phyloP scores from a whole-genome alignment of 30 jellyfish, hydroid and myxozoan species.

The Rhopilema esculentum region DNA sequence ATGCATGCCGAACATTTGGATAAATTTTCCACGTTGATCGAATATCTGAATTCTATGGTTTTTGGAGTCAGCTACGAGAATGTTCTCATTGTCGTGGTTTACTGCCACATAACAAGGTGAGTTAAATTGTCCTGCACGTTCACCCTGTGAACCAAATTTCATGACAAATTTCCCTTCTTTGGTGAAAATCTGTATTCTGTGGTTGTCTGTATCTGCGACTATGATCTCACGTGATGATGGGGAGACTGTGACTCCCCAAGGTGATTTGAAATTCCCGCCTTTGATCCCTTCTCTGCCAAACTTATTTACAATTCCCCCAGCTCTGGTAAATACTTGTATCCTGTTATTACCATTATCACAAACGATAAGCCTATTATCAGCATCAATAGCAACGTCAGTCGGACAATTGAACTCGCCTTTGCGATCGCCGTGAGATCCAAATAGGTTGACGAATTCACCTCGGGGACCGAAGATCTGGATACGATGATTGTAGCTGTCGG shows the following conservation, averaged over 20 bases:
- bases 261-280: slow-evolving; percentile 94
- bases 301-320: slow-evolving; percentile 85
- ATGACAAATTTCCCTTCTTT: slow-evolving; percentile 93
- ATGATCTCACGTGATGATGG: slow-evolving; percentile 84
- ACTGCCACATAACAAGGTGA: slow-evolving; percentile 98
- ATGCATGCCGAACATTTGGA: slow-evolving; percentile 86
- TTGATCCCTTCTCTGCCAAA: slow-evolving; percentile 96
- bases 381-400: slow-evolving; percentile 97
- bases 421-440: slow-evolving; percentile 98
- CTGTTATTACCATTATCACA: slow-evolving; percentile 98
- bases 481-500: slow-evolving; percentile 98
- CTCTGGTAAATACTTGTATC: slow-evolving; percentile 89
- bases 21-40: slow-evolving; percentile 94
- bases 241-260: slow-evolving; percentile 97
- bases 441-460: slow-evolving; percentile 93
- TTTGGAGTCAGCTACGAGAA: slow-evolving; percentile 92
- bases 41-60: slow-evolving; percentile 95
- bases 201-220: slow-evolving; percentile 97
- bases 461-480: slow-evolving; percentile 98
- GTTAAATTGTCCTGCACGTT: slow-evolving; percentile 97
- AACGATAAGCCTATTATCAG: slow-evolving; percentile 85
- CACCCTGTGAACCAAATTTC: slow-evolving; percentile 98
- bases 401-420: slow-evolving; percentile 99
- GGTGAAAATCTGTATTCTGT: slow-evolving; percentile 87
- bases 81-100: slow-evolving; percentile 88